Percentiles rank a stretch among this genome's conserved stretches.
These are phyloP conservation scores for Tauraco erythrolophus DNA, from an alignment of 2,113 vertebrate species.

Conservation along the genomic window DNA sequence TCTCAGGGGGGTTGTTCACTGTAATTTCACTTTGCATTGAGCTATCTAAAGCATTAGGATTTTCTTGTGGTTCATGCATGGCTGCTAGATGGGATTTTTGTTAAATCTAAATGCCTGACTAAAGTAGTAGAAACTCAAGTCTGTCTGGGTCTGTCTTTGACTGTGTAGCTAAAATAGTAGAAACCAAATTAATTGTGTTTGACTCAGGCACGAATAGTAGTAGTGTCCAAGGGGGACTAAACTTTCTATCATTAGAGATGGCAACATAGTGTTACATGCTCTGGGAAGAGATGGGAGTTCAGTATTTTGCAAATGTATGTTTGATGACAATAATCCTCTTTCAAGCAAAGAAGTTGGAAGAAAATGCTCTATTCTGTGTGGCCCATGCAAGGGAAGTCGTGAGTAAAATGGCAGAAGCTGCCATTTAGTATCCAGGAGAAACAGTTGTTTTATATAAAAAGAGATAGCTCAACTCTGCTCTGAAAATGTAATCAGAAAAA, in stretches of 20 bases:
- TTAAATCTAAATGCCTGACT: neutral
- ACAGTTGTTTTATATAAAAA: neutral
- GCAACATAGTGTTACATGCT: neutral
- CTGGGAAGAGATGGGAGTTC: neutral
- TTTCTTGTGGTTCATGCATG: neutral
- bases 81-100: neutral
- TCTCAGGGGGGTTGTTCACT: neutral
- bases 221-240: neutral
- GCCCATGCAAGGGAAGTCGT: neutral
- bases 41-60: neutral
- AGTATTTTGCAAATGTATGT: neutral
- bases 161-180: neutral
- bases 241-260: neutral
- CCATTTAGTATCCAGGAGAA: neutral
- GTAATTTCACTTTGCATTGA: neutral
- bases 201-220: neutral
- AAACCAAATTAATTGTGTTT: neutral
- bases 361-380: neutral
- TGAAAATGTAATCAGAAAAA: neutral
- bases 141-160: neutral
- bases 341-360: neutral
- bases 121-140: neutral
- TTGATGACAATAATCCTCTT: neutral
- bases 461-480: neutral
- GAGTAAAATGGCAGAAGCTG: neutral